Conservation (phyloP, 2,888 invertebrate species). For the Quadroppia sp. region DNA sequence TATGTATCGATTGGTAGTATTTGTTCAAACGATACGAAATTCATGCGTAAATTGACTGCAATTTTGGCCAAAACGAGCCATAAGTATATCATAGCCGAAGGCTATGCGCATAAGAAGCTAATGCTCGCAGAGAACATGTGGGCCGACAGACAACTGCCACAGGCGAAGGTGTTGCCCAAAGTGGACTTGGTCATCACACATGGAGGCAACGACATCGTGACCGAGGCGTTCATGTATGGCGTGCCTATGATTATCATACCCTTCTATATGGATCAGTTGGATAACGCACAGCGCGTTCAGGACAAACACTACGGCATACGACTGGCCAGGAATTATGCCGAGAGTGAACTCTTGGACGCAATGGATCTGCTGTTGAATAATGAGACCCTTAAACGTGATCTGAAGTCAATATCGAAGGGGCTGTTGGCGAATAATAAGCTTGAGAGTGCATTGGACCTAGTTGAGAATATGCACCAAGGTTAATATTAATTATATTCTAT, state of each 20-base stretch:
- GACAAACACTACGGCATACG: conserved; percentile 26
- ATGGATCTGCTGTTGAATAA: too few species aligned
- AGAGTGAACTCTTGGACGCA: too few species aligned
- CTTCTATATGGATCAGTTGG: conserved; percentile 40
- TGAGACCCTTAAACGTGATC: too few species aligned
- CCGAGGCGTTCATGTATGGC: conserved; percentile 32
- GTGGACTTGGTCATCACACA: conserved; percentile 41
- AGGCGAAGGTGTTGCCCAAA: conserved; percentile 21
- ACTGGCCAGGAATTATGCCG: too few species aligned
- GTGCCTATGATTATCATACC: conserved; percentile 40
- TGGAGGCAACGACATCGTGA: conserved; percentile 40
- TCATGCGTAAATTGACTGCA: conserved; percentile 33
- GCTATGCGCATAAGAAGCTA: conserved; percentile 11
- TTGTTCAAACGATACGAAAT: conserved; percentile 13
- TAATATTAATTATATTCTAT: too few species aligned
- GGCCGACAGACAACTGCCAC: conserved; percentile 29
- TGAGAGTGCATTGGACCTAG: too few species aligned
- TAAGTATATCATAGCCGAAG: conserved; percentile 32
- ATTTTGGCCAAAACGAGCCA: conserved; percentile 24
- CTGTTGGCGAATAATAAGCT: too few species aligned
- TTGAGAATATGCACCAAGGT: too few species aligned
- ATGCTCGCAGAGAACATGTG: conserved; percentile 41
- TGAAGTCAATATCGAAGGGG: too few species aligned
- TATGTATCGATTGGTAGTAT: conserved; percentile 36
- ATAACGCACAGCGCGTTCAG: conserved; percentile 35